These are phyloP conservation scores for Acronicta leporina DNA, from an alignment of 2,888 invertebrate species.

Conservation along the genomic window DNA sequence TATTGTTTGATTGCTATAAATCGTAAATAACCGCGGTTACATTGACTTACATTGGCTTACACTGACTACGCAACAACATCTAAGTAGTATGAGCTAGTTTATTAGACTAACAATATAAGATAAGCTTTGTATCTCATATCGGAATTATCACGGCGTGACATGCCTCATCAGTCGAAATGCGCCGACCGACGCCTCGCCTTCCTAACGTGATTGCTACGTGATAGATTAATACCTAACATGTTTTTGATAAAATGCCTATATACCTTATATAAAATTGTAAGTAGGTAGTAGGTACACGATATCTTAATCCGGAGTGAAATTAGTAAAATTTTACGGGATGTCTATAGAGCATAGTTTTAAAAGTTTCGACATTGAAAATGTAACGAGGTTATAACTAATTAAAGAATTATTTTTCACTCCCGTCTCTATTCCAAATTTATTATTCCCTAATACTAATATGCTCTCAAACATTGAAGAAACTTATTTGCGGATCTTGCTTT, in stretches of 20 bases:
- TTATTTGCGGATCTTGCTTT: too few relatives aligned
- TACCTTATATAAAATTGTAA: constrained; percentile 15
- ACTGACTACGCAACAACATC: not conserved
- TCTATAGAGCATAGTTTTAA: not conserved
- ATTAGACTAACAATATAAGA: constrained; percentile 26
- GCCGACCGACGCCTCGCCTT: constrained; percentile 8
- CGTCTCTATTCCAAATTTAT: too few relatives aligned
- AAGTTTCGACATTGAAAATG: too few relatives aligned
- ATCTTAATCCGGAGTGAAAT: not conserved
- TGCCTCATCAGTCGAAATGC: constrained; percentile 2
- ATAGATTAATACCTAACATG: constrained; percentile 32
- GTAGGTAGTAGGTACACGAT: constrained; percentile 10
- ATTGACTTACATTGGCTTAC: too few relatives aligned
- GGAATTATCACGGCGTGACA: constrained; percentile 13
- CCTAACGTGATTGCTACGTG: constrained; percentile 38
- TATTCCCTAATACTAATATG: too few relatives aligned
- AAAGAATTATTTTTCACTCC: too few relatives aligned
- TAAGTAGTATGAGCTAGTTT: not conserved
- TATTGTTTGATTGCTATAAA: too few relatives aligned
- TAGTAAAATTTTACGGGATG: not conserved
- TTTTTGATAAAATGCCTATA: constrained; percentile 11
- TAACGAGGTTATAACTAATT: too few relatives aligned
- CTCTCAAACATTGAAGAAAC: too few relatives aligned
- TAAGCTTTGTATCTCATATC: constrained; percentile 12
- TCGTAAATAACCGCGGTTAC: too few relatives aligned